Base-by-base conservation (phyloP, 1,140 invertebrate genomes). In the Halyomorpha halys region DNA sequence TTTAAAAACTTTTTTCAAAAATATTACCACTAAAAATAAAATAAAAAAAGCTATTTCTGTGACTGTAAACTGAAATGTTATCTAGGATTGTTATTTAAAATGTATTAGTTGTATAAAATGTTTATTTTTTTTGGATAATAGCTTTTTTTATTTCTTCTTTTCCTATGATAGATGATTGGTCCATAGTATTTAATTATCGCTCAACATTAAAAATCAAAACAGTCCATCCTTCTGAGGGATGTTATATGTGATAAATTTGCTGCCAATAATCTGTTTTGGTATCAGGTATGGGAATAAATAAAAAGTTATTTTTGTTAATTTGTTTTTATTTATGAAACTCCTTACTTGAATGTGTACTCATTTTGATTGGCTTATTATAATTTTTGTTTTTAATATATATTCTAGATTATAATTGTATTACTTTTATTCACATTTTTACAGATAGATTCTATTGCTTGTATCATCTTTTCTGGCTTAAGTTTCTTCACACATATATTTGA, bases 261-360 rank as follows among this genome's bases (percentile, higher is more conserved):
- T 61, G 60, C 60, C 60, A 61, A 61, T 61, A 61, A 61, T 61
- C 39, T 44, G 15, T 60, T 61, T 61, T 45, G 60, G 60, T 61
- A 61, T 45, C 44, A 44, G 60, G 60, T 61, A 61, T 61, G 60
- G 53, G 53, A 56, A 23, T 56, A 56, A 56, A 56, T 56, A 56
- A 56, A 23, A 56, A 39, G 34, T 23, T 56, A 56, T 56, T 56
- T 56, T 56, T 56, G 53, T 56, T 56, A 56, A 16, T 23, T 21
- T 56, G 18, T 56, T 49, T 19, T 23, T 56, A 23, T 56, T 56
- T 16, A 56, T 56, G 6, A 49, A n/a, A 19, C 11, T 6, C 47
- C 21, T 49, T 49, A 18, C n/a, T 18, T 49, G 16, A 21, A 15
- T 18, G 4, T 61, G 1, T 23, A 39, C 15, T 18, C 34, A 44